Percentiles rank a stretch among this genome's conserved stretches.
phyloP scores from a whole-genome alignment of 2,797 vertebrate genomes.

The Peromyscus eremicus region DNA sequence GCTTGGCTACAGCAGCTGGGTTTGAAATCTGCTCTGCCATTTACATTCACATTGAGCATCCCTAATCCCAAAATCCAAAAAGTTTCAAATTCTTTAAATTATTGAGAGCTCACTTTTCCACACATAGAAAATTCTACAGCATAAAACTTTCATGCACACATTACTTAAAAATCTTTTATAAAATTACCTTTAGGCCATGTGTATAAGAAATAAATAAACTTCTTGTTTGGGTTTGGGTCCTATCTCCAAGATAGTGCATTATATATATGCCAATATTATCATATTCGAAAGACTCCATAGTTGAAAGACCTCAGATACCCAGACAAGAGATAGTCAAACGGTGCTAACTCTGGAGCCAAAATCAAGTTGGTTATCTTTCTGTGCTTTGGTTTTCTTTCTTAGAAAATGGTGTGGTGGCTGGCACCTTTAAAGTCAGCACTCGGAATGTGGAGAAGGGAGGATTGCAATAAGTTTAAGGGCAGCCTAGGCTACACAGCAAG shows the following conservation, averaged over 20 bases:
- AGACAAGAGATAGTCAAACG: background rate
- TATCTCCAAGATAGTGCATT: background rate
- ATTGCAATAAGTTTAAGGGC: background rate
- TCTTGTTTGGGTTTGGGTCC: background rate
- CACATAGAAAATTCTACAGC: background rate
- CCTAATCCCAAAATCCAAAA: background rate
- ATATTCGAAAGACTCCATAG: background rate
- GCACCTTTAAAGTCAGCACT: background rate
- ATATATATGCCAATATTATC: background rate
- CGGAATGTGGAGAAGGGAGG: background rate
- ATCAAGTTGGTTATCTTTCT: background rate
- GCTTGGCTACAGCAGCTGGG: background rate
- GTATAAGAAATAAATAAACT: background rate
- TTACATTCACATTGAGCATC: background rate
- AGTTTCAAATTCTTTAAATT: background rate
- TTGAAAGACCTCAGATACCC: background rate
- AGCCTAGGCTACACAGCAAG: background rate
- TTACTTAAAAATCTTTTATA: background rate
- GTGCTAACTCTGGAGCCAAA: background rate
- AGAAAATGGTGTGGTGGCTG: background rate
- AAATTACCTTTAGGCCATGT: background rate
- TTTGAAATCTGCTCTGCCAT: background rate
- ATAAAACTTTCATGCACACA: background rate
- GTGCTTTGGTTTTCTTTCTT: background rate
- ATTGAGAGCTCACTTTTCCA: background rate